A percentile compares a stretch with the other conserved stretches of the same genome.
These are phyloP conservation scores for Leptobrachium ailaonicum DNA, from an alignment of 2,113 vertebrate species.

Conservation along the genomic window DNA sequence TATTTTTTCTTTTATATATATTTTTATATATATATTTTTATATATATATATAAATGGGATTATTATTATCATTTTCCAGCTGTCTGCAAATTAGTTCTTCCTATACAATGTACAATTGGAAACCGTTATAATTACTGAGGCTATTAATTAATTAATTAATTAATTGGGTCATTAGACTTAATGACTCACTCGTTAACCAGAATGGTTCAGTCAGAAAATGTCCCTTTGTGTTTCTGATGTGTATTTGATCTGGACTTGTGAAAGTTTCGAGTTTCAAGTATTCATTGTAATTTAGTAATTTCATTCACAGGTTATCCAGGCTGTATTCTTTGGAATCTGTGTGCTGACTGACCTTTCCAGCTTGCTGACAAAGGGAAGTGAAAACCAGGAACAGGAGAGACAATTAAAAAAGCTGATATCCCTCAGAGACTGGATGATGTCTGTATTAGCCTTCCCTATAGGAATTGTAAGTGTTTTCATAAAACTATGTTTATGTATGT, in stretches of 20 bases:
- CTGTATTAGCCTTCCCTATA: conserved; percentile 91
- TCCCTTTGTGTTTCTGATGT: neutral
- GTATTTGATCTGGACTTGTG: neutral
- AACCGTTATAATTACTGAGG: no score
- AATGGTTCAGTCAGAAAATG: no score
- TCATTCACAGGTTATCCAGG: conserved; percentile 86
- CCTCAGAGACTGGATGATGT: conserved; percentile 94
- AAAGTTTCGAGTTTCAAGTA: neutral
- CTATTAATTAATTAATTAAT: neutral
- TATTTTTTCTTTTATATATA: no score
- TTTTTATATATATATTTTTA: no score
- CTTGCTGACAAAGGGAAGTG: conserved; percentile 87
- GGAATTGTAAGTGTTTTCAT: conserved; percentile 83
- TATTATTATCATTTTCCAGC: no score
- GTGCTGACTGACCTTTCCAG: conserved; percentile 94
- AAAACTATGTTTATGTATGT: no score
- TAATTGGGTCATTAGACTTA: neutral
- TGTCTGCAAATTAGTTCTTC: no score
- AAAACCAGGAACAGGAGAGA: conserved; percentile 88
- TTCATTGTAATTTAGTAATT: neutral
- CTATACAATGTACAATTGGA: no score
- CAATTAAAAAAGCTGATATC: conserved; percentile 91
- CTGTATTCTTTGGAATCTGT: conserved; percentile 92
- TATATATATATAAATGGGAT: no score
- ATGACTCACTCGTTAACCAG: no score